Evolutionary conservation across 2,888 invertebrate genomes (phyloP).

Genomic region (Drosophila nigricruria): DNA sequence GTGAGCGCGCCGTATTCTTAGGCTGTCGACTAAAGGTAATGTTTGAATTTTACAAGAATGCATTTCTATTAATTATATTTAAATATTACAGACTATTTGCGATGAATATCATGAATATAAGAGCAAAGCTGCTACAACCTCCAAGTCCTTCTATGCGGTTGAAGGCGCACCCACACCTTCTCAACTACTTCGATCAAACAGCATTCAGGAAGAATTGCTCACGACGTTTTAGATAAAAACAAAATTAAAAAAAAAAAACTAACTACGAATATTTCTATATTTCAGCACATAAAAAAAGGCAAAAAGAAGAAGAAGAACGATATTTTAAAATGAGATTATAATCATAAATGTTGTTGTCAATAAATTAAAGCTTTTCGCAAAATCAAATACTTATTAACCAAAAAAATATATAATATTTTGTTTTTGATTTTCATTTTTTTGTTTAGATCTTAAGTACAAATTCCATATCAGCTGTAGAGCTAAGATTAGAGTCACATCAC

Average conservation of each 20-base stretch:
- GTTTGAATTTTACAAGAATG: not conserved
- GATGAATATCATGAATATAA: conserved; percentile 92
- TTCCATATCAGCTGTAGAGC: too few species aligned
- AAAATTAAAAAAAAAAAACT: not conserved
- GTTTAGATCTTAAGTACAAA: not conserved
- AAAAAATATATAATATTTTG: not conserved
- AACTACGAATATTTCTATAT: conserved; percentile 13
- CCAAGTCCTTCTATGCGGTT: conserved; percentile 87
- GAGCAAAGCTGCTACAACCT: conserved; percentile 87
- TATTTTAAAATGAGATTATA: conserved; percentile 15
- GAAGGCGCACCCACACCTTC: conserved; percentile 87
- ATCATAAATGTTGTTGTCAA: conserved; percentile 13
- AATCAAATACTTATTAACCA: conserved; percentile 2
- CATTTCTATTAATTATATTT: not conserved
- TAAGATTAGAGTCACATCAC: too few species aligned
- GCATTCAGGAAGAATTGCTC: conserved; percentile 93
- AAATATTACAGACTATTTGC: conserved; percentile 88
- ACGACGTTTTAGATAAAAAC: conserved; percentile 84
- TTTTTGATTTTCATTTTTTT: not conserved
- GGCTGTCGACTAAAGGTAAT: conserved; percentile 92
- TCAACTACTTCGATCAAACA: conserved; percentile 90
- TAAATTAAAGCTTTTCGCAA: conserved; percentile 15
- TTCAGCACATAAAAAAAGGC: conserved; percentile 4
- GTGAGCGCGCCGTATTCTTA: conserved; percentile 94
- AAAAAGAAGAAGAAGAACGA: not conserved